These are phyloP conservation scores for Pseudomyrmex gracilis DNA, from an alignment of 1,140 invertebrate genomes.

Conservation along the genomic window DNA sequence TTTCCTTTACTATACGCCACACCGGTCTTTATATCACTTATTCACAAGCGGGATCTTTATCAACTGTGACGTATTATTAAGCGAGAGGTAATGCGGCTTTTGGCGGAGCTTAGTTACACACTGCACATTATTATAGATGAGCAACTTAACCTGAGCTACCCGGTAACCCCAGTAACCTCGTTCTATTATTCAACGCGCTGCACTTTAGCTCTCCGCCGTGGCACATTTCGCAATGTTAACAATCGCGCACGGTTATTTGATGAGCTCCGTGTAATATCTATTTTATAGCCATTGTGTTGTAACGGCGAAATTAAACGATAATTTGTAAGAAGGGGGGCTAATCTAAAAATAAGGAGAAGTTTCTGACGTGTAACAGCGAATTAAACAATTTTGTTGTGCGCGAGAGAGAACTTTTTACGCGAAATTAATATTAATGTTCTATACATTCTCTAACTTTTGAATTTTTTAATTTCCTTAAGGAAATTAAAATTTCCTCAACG, in stretches of 20 bases:
- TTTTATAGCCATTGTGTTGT: background rate
- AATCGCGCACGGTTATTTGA: constrained; percentile 31
- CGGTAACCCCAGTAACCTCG: constrained; percentile 19
- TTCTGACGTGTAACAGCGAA: background rate
- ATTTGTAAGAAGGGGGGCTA: background rate
- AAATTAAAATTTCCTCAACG: too few species aligned
- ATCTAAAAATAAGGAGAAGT: background rate
- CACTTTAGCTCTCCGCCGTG: constrained; percentile 28
- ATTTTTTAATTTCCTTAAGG: too few species aligned
- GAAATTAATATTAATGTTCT: too few species aligned
- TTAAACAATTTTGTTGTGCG: too few species aligned
- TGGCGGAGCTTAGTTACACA: constrained; percentile 55
- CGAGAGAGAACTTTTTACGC: too few species aligned
- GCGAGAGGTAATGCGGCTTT: constrained; percentile 54
- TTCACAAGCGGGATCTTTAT: constrained; percentile 54
- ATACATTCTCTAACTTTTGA: too few species aligned
- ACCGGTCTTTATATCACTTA: constrained; percentile 50
- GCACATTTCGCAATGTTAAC: constrained; percentile 49
- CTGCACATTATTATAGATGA: constrained; percentile 58
- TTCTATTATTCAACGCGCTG: constrained; percentile 56
- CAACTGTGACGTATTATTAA: constrained; percentile 59
- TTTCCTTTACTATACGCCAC: background rate
- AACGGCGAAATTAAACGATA: background rate
- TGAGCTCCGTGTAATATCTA: constrained; percentile 12
- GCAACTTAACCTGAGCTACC: constrained; percentile 58